phyloP scores from a whole-genome alignment of 2,888 invertebrate species.

The Penaeus monodon region DNA sequence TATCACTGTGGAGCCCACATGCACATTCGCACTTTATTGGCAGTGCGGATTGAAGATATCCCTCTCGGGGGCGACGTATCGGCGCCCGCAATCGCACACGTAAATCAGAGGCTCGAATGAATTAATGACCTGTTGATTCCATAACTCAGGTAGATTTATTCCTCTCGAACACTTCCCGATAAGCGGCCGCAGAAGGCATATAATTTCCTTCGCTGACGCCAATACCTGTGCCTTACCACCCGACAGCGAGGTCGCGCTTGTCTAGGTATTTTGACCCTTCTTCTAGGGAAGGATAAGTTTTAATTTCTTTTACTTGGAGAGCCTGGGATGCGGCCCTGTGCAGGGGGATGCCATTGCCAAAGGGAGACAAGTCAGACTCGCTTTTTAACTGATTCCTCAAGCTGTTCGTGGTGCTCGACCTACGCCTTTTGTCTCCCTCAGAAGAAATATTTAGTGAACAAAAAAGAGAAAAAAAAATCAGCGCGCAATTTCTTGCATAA shows the following conservation, averaged over 20 bases:
- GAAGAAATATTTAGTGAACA: too few species aligned
- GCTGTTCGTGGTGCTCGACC: too few species aligned
- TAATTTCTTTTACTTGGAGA: too few species aligned
- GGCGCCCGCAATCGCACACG: slow-evolving; percentile 12
- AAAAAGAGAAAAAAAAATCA: too few species aligned
- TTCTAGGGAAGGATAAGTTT: too few species aligned
- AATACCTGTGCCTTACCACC: slow-evolving; percentile 38
- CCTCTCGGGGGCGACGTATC: slow-evolving; percentile 14
- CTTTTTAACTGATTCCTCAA: too few species aligned
- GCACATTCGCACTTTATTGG: slow-evolving; percentile 37
- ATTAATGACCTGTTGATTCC: slow-evolving; percentile 52
- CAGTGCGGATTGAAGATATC: slow-evolving; percentile 5
- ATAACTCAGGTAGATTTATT: slow-evolving; percentile 36
- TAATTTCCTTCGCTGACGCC: slow-evolving; percentile 31
- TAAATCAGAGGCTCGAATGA: slow-evolving; percentile 31
- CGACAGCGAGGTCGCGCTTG: background rate
- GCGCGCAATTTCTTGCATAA: too few species aligned
- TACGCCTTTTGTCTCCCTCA: too few species aligned
- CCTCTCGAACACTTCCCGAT: slow-evolving; percentile 10
- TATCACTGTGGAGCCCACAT: slow-evolving; percentile 17
- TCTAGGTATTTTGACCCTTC: background rate
- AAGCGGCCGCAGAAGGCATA: background rate
- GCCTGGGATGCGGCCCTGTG: too few species aligned
- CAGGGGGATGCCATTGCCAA: too few species aligned
- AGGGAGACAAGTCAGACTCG: too few species aligned